phyloP scores from a whole-genome alignment of 2,113 vertebrate genomes.

The Heptranchias perlo region DNA sequence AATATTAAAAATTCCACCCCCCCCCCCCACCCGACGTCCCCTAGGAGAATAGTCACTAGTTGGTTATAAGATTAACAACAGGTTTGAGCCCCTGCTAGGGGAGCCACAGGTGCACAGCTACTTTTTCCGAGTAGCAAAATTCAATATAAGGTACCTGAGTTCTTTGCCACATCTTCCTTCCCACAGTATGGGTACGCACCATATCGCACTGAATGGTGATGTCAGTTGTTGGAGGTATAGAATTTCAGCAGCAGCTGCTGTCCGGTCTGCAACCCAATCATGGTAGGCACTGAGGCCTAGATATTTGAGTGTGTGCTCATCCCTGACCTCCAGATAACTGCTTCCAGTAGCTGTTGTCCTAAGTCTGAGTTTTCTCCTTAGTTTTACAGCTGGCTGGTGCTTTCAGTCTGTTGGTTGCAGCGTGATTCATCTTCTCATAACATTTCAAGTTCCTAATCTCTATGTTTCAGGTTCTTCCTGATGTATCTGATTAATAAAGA shows the following conservation, averaged over 20 bases:
- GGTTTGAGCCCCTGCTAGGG: no score
- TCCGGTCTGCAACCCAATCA: no score
- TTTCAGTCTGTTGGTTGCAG: not conserved
- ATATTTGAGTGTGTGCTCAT: not conserved
- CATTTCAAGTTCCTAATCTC: not conserved
- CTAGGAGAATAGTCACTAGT: no score
- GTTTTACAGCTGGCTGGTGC: not conserved
- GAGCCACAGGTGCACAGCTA: no score
- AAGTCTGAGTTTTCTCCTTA: no score
- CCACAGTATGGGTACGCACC: no score
- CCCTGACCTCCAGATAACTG: not conserved
- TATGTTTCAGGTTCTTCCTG: conserved; percentile 76
- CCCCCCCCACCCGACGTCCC: no score
- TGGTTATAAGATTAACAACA: no score
- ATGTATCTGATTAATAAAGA: conserved; percentile 96
- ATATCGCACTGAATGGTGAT: not conserved
- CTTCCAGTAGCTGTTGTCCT: not conserved
- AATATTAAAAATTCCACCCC: not conserved
- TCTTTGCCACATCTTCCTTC: no score
- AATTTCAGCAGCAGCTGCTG: not conserved
- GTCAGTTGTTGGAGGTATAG: not conserved
- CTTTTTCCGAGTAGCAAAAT: no score
- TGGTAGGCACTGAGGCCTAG: not conserved
- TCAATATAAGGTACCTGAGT: no score
- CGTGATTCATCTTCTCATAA: no score